Base-by-base conservation (phyloP, 2,888 invertebrate genomes). In the Tridacna crocea region DNA sequence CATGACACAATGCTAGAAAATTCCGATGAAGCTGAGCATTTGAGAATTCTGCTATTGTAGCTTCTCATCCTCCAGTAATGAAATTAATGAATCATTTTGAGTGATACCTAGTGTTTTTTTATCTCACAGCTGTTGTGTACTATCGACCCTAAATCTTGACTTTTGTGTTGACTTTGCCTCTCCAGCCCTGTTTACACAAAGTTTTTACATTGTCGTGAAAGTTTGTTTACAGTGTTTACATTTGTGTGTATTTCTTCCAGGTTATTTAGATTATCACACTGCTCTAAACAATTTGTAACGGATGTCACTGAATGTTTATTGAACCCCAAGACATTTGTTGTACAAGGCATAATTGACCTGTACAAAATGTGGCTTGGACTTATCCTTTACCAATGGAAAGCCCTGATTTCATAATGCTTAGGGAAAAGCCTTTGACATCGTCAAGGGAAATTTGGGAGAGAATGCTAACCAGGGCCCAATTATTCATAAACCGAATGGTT, bases 141-240 rank as follows among this genome's bases (percentile, higher is more conserved):
- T 70, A 70, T 70, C 51, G 70, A 70, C 26, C 70, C 70, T 15
- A 51, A 70, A 70, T 70, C 70, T 70, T 70, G 70, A 70, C 70
- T 70, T 66, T 24, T n/a, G 22, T 70, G 70, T 70, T 70, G 70
- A 70, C 70, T 70, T 51, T 70, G 48, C 51, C 51, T 70, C 70
- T 70, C 70, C 51, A 51, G 13, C n/a, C 12, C 2, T 70, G 48
- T 70, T 70, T 70, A 51, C 19, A 51, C 70, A 70, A 70, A 6
- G 47, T 70, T 46, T 70, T 51, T 26, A 24, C 24, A 51, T 70
- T 70, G 70, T 51, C 48, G 51, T 70, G 15, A 24, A 22, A 70
- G 61, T 70, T 70, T 70, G 51, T 70, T 70, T 48, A 51, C 70
- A 51, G 22, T 70, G 70, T 70, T 70, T 48, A 70, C 70, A 24